A percentile compares a stretch with the other conserved stretches of the same genome.
Conservation (phyloP, 2,797 vertebrate species). For the Apodemus agrarius region DNA sequence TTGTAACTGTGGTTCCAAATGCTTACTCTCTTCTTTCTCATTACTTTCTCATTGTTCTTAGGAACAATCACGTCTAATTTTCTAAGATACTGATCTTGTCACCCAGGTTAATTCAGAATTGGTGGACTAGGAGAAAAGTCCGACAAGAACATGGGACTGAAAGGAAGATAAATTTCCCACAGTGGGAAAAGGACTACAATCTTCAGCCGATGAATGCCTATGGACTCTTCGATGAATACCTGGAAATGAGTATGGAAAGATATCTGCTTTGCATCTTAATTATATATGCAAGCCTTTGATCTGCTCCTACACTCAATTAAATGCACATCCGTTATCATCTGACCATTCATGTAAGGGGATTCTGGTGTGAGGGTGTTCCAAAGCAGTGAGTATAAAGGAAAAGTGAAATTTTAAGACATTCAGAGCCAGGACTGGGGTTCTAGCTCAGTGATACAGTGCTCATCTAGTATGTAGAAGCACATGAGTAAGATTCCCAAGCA, state of each 20-base stretch:
- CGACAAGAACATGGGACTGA: slow-evolving; percentile 90
- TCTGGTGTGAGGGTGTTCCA: neutral
- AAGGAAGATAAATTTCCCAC: slow-evolving; percentile 91
- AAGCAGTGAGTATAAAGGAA: neutral
- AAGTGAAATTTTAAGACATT: neutral
- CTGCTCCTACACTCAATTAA: neutral
- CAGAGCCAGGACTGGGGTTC: neutral
- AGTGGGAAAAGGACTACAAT: slow-evolving; percentile 96
- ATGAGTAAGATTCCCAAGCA: neutral
- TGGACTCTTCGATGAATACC: slow-evolving; percentile 96
- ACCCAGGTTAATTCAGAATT: slow-evolving; percentile 94
- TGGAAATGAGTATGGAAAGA: slow-evolving; percentile 95
- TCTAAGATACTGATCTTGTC: slow-evolving; percentile 62
- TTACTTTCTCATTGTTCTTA: neutral
- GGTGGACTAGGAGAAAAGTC: slow-evolving; percentile 94
- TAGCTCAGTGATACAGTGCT: neutral
- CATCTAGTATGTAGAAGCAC: neutral
- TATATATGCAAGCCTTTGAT: slow-evolving; percentile 49
- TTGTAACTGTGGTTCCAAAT: neutral
- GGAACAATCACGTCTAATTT: neutral
- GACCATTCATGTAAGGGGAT: neutral
- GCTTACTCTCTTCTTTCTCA: neutral
- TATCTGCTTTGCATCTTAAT: slow-evolving; percentile 9
- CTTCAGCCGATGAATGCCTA: slow-evolving; percentile 96
- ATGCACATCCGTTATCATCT: neutral